These are phyloP conservation scores for Dugesia japonica DNA, from an alignment of 2,888 invertebrate species.

Conservation along the genomic window DNA sequence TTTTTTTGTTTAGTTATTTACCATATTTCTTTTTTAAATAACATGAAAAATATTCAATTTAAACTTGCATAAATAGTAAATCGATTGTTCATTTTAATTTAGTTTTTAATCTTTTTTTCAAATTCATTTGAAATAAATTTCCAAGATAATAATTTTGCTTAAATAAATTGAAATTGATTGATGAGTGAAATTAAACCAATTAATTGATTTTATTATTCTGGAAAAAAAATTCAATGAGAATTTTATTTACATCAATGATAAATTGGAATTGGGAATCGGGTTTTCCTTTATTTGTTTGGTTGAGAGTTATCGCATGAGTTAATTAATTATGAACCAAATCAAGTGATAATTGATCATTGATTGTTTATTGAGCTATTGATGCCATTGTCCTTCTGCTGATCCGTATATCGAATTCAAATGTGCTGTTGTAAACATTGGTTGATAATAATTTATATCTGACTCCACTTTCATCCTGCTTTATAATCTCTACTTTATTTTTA, in stretches of 20 bases:
- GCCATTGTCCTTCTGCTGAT: background rate
- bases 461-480: background rate
- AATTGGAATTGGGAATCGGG: constrained; percentile 17
- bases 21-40: too few relatives aligned
- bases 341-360: constrained; percentile 20
- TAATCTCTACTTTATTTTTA: too few relatives aligned
- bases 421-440: background rate
- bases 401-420: background rate
- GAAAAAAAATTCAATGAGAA: background rate
- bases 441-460: constrained; percentile 9
- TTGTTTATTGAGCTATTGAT: constrained; percentile 20
- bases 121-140: background rate
- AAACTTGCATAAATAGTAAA: too few relatives aligned
- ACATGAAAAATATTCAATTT: too few relatives aligned
- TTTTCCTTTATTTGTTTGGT: background rate
- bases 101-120: too few relatives aligned
- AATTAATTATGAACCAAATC: constrained; percentile 16
- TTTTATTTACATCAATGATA: constrained; percentile 20
- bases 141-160: background rate
- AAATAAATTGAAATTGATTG: constrained; percentile 20
- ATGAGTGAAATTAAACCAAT: constrained; percentile 15
- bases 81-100: too few relatives aligned
- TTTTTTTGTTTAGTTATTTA: too few relatives aligned
- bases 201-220: constrained; percentile 14
- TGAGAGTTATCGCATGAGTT: constrained; percentile 15